Base-by-base conservation (phyloP, 2,113 vertebrate species). In the Eubucco bourcierii region DNA sequence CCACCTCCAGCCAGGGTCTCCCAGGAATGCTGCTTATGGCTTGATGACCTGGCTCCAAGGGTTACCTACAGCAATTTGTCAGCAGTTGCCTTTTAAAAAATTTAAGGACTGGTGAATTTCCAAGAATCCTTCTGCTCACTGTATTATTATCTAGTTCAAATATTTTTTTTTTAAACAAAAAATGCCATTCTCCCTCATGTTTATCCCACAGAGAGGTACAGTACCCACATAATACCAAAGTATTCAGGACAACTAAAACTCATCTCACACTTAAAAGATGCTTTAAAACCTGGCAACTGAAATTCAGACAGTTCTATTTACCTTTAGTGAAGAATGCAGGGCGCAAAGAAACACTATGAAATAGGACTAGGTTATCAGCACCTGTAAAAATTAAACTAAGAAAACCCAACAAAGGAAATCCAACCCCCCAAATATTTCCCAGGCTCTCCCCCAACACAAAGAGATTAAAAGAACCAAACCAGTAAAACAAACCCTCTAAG, bases 31-130 rank as follows among this genome's bases (percentile, higher is more conserved):
- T 29, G 56, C 55, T 5, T 25, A 15, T 31, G 3, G 1, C 29
- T 15, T 44, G 2, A 63, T 58, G 72, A 86, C 61, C 76, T 25
- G 24, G 61, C 66, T 90, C 55, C 20, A 0, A 68, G 76, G 66
- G 80, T 84, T 70, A 90, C 87, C 90, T 39, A 31, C 78, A 91
- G 63, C 88, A 59, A 91, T 87, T 66, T 91, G 85, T 86, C 76
- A 74, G 59, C 31, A 79, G 80, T 2, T 91, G 50, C 71, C 33
- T 61, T 58, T 20, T 53, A 34, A 81, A 81, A 86, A 44, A 88
- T 91, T 84, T 33, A 88, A 8, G 66, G 44, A 8, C 46, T 59
- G 46, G 19, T 82, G 72, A 76, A 87, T 94, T 91, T 25, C 73
- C 83, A 78, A 18, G 23, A 77, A 60, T 56, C 53, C 59, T 60